Percentiles rank a stretch among this genome's conserved stretches.
Conservation (phyloP, 1,140 invertebrate species). For the Piezodorus guildinii region DNA sequence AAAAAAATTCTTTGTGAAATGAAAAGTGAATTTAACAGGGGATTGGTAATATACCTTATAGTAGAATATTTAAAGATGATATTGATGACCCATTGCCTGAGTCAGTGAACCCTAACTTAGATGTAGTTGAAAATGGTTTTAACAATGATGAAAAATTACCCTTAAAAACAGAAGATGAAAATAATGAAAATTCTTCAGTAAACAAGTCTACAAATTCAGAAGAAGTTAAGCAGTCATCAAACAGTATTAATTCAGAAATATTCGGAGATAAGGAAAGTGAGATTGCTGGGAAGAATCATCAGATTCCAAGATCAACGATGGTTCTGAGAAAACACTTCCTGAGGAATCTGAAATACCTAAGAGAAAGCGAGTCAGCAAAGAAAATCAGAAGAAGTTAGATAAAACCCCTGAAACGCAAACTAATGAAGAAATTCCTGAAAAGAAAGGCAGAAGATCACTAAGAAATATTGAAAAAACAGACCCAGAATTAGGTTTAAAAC, state of each 20-base stretch:
- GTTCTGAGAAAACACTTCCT: background rate
- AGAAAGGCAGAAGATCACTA: constrained; percentile 5
- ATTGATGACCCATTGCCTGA: background rate
- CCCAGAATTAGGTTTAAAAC: constrained; percentile 27
- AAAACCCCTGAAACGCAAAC: background rate
- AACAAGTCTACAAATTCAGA: background rate
- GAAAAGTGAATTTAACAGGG: constrained; percentile 31
- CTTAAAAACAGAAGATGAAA: background rate
- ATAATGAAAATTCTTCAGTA: background rate
- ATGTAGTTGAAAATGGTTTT: background rate
- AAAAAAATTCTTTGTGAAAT: constrained; percentile 31
- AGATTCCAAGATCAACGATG: background rate
- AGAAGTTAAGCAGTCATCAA: background rate
- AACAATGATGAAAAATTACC: no score
- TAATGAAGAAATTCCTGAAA: background rate
- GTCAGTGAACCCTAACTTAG: background rate
- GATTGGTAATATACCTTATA: background rate
- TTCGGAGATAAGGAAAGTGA: background rate
- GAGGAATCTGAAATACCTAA: background rate
- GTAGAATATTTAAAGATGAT: background rate
- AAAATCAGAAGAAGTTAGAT: background rate
- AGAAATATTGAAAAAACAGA: background rate
- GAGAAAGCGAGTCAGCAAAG: background rate
- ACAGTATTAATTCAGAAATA: no score
- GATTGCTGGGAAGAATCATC: background rate